Percentiles rank a stretch among this genome's conserved stretches.
These are phyloP conservation scores for Etheostoma spectabile DNA, from an alignment of 2,113 vertebrate species.

Conservation along the genomic window DNA sequence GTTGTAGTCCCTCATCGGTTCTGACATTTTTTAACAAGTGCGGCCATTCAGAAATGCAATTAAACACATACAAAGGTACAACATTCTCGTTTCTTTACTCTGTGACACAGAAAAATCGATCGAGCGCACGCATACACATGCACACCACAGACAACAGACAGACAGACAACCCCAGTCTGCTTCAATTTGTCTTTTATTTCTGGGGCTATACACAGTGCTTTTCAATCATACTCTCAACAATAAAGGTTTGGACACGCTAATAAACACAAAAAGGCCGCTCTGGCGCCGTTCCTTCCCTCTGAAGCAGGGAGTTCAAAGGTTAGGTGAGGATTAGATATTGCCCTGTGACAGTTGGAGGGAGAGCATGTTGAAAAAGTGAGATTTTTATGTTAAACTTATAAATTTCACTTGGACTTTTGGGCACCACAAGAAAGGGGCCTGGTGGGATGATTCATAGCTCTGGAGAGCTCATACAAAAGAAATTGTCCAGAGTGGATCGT, in stretches of 20 bases:
- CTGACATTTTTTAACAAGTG: not conserved
- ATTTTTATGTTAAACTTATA: slow-evolving; percentile 65
- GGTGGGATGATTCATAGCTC: slow-evolving; percentile 70
- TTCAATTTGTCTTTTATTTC: slow-evolving; percentile 45
- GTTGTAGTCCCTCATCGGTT: not conserved
- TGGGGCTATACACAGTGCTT: slow-evolving; percentile 34
- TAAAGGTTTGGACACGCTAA: slow-evolving; percentile 70
- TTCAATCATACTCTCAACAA: slow-evolving; percentile 64
- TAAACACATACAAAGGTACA: not conserved
- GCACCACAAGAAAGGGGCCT: slow-evolving; percentile 40
- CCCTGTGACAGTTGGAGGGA: slow-evolving; percentile 52
- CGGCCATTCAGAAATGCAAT: not conserved
- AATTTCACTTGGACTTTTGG: slow-evolving; percentile 29
- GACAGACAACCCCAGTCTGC: slow-evolving; percentile 10
- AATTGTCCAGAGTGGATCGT: slow-evolving; percentile 16
- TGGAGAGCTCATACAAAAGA: slow-evolving; percentile 53
- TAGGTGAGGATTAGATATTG: slow-evolving; percentile 62
- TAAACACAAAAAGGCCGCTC: slow-evolving; percentile 60
- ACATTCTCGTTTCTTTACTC: slow-evolving; percentile 23
- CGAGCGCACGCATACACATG: slow-evolving; percentile 5
- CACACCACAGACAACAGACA: not conserved
- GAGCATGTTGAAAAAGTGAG: slow-evolving; percentile 28
- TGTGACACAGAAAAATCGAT: not conserved
- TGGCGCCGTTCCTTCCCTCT: slow-evolving; percentile 56
- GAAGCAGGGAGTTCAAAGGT: slow-evolving; percentile 65